Evolutionary conservation across 2,113 vertebrate species (phyloP).

Genomic region (Ranitomeya imitator): DNA sequence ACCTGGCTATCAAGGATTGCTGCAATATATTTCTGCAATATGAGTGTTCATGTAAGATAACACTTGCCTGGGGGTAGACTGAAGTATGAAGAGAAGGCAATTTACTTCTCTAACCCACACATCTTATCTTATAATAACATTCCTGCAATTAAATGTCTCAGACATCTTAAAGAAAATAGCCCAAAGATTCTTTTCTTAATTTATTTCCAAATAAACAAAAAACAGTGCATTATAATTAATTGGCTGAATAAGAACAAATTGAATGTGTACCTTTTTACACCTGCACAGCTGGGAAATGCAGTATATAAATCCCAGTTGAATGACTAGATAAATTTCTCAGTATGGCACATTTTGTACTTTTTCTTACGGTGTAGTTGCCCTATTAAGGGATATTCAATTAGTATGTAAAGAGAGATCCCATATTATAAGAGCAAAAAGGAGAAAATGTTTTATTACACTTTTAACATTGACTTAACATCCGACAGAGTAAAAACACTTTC

Average conservation of each 20-base stretch:
- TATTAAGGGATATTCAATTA: conserved; percentile 19
- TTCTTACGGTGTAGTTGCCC: conserved; percentile 16
- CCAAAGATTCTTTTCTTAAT: conserved; percentile 51
- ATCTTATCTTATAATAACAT: conserved; percentile 47
- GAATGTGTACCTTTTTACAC: conserved; percentile 21
- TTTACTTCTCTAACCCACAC: conserved; percentile 35
- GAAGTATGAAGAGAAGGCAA: conserved; percentile 50
- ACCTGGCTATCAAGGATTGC: conserved; percentile 29
- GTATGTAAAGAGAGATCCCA: neutral
- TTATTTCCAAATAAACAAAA: conserved; percentile 50
- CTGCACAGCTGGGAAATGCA: conserved; percentile 47
- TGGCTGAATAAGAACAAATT: conserved; percentile 31
- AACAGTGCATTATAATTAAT: conserved; percentile 36
- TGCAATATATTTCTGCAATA: conserved; percentile 52
- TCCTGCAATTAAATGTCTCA: conserved; percentile 39
- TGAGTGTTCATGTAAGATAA: conserved; percentile 55
- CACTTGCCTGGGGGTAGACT: conserved; percentile 38
- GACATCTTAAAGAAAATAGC: conserved; percentile 46
- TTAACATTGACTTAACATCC: neutral
- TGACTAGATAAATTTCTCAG: conserved; percentile 41
- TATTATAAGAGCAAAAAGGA: neutral
- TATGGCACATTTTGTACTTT: conserved; percentile 15
- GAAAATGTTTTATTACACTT: neutral
- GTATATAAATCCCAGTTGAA: conserved; percentile 23
- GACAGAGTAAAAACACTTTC: neutral